Percentiles rank a stretch among this genome's conserved stretches.
These are phyloP conservation scores for Triplophysa siluroides DNA, from an alignment of 2,113 vertebrate genomes.

Conservation along the genomic window DNA sequence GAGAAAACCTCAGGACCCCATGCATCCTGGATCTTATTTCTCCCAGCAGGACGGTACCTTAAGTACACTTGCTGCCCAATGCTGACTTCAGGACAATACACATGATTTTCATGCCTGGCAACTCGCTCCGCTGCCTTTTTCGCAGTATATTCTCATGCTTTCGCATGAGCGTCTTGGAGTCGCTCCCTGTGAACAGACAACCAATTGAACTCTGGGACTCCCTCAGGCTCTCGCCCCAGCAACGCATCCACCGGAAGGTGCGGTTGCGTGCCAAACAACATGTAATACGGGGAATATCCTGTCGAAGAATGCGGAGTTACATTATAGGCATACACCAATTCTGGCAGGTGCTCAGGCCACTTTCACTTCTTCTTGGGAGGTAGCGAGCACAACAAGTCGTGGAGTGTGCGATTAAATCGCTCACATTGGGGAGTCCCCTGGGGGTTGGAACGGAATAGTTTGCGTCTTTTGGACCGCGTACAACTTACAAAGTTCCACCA, in stretches of 20 bases:
- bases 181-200: background rate
- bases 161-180: background rate
- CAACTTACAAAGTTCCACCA: background rate
- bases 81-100: background rate
- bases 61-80: background rate
- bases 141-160: background rate
- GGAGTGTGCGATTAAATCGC: no score
- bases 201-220: background rate
- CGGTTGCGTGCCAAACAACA: background rate
- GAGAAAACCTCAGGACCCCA: background rate
- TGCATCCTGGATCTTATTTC: constrained; percentile 23
- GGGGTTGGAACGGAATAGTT: background rate
- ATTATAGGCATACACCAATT: background rate
- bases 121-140: background rate
- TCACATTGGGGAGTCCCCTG: no score
- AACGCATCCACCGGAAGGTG: background rate
- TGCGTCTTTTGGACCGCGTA: background rate
- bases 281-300: background rate
- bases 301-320: background rate
- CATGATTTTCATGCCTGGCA: background rate
- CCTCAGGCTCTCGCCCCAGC: background rate
- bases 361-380: no score
- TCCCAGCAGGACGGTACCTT: background rate
- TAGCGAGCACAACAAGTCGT: no score
- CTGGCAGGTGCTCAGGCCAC: no score